Percentiles rank a stretch among this genome's conserved stretches.
These are phyloP conservation scores for Brachymystax lenok DNA, from an alignment of 2,797 vertebrate species.

Conservation along the genomic window DNA sequence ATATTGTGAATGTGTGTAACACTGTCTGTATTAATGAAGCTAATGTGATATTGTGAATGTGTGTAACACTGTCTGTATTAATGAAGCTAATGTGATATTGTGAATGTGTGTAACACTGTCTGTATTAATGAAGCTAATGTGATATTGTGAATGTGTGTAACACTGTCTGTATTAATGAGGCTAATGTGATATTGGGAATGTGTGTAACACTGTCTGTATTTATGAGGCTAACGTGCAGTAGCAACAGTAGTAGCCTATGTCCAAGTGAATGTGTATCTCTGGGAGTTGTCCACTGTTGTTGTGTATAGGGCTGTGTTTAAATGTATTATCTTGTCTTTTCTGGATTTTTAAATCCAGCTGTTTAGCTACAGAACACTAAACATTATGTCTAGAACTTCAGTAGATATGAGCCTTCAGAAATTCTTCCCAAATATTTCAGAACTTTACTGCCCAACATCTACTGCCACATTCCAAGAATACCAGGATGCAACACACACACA, in stretches of 20 bases:
- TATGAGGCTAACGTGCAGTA: background rate
- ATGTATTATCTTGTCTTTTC: background rate
- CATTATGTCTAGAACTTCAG: background rate
- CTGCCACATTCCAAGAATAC: slow-evolving; percentile 20
- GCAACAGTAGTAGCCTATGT: background rate
- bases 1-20: no score
- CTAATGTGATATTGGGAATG: background rate
- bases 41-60: no score
- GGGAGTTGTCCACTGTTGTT: background rate
- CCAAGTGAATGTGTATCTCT: background rate
- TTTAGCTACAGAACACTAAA: background rate
- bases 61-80: no score
- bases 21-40: no score
- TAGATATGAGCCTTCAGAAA: background rate
- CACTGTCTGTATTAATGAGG: no score
- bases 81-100: no score
- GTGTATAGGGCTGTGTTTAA: background rate
- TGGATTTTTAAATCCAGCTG: background rate
- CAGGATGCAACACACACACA: slow-evolving; percentile 6
- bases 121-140: no score
- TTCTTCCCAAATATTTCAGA: background rate
- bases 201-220: background rate
- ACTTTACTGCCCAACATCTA: background rate
- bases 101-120: no score
- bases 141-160: no score